Conservation (phyloP, 2,113 vertebrate species). For the Proterorhinus semilunaris region DNA sequence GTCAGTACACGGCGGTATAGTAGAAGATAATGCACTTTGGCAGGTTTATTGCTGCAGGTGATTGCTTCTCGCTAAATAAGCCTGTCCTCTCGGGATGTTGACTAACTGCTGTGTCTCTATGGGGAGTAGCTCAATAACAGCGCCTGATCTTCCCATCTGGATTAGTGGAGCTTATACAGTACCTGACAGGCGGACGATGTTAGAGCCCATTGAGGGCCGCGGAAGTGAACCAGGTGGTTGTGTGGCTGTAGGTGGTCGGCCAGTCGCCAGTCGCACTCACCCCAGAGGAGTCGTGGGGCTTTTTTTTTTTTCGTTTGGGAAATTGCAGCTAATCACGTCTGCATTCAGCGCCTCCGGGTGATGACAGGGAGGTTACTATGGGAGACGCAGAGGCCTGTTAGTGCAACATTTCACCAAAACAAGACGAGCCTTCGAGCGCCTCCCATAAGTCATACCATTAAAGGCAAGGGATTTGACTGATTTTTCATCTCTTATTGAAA, state of each 20-base stretch:
- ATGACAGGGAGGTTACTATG: constrained; percentile 35
- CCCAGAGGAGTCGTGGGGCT: neutral
- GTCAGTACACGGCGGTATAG: constrained; percentile 5
- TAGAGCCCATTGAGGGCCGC: constrained; percentile 15
- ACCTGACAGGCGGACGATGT: constrained; percentile 1
- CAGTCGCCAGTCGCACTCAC: neutral
- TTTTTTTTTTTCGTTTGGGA: constrained; percentile 20
- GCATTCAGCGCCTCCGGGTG: constrained; percentile 36
- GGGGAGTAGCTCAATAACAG: constrained; percentile 39
- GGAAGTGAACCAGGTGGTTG: constrained; percentile 16
- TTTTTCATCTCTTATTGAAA: too few species aligned
- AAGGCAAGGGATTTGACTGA: too few species aligned
- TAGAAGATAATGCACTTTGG: neutral
- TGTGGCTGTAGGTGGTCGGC: too few species aligned
- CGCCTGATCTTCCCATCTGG: constrained; percentile 25
- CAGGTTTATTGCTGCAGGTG: constrained; percentile 42
- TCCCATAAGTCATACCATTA: neutral
- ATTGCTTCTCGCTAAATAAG: constrained; percentile 32
- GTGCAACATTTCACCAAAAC: neutral
- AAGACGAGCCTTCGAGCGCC: neutral
- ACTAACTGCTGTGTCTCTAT: constrained; percentile 17
- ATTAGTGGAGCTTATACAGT: constrained; percentile 15
- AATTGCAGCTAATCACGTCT: constrained; percentile 48
- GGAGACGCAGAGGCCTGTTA: constrained; percentile 15
- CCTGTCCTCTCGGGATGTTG: constrained; percentile 14